phyloP scores from a whole-genome alignment of 2,797 vertebrate species.

The Rhinogobio ventralis region DNA sequence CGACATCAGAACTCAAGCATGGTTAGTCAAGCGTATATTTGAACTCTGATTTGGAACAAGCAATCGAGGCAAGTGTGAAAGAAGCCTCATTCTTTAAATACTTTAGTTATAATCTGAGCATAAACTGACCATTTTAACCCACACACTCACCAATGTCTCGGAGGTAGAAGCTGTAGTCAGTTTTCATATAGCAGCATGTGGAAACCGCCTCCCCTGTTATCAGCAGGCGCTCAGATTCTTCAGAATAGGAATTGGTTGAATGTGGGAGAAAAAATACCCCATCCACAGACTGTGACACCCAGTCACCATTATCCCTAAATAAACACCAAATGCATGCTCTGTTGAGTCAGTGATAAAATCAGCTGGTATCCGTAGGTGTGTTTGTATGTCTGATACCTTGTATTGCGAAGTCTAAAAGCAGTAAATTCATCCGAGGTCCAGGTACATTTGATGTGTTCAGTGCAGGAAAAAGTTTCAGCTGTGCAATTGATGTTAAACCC shows the following conservation, averaged over 20 bases:
- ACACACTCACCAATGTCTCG: constrained; percentile 69
- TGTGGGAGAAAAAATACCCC: constrained; percentile 70
- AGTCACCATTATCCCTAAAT: constrained; percentile 58
- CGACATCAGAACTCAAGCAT: not conserved
- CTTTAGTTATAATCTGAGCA: not conserved
- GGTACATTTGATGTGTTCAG: constrained; percentile 66
- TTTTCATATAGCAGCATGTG: constrained; percentile 43
- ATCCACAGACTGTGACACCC: not conserved
- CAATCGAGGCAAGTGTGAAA: not conserved
- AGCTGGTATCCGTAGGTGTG: not conserved
- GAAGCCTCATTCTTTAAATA: not conserved
- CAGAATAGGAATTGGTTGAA: constrained; percentile 68
- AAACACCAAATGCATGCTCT: not conserved
- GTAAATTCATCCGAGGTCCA: constrained; percentile 46
- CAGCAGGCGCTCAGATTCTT: constrained; percentile 71
- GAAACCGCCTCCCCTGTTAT: constrained; percentile 72
- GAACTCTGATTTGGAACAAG: not conserved
- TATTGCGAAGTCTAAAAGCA: constrained; percentile 66
- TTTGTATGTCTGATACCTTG: constrained; percentile 67
- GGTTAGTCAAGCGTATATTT: not conserved
- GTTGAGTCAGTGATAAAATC: not conserved
- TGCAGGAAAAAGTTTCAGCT: constrained; percentile 77
- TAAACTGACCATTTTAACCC: not conserved
- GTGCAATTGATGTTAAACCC: constrained; percentile 66
- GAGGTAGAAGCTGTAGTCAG: constrained; percentile 71